Conservation (phyloP, 2,113 vertebrate genomes). For the Tinamus guttatus region DNA sequence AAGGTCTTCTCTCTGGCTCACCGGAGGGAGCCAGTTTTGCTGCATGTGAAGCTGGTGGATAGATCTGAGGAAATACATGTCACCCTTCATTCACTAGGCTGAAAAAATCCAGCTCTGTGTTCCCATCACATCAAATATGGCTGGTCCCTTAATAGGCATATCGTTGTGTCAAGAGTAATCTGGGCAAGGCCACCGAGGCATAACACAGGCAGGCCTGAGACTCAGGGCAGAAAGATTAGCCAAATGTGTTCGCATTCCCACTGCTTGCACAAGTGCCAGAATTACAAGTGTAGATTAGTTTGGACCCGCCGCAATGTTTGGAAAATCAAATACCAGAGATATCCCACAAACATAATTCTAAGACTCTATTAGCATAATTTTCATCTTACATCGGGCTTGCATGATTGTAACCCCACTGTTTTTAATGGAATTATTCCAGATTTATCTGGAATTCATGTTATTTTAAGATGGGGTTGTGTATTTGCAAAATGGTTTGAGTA, state of each 20-base stretch:
- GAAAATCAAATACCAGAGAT: background rate
- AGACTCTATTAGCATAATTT: background rate
- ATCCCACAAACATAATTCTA: background rate
- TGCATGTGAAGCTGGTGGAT: background rate
- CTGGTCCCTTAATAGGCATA: background rate
- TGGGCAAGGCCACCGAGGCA: background rate
- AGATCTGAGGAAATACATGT: background rate
- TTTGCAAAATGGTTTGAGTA: constrained; percentile 26
- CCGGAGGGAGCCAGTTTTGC: background rate
- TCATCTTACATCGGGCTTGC: background rate
- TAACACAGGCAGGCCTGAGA: background rate
- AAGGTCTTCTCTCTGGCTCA: background rate
- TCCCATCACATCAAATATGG: background rate
- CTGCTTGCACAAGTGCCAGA: background rate
- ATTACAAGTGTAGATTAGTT: background rate
- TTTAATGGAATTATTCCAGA: background rate
- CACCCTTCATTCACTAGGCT: background rate
- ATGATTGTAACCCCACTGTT: background rate
- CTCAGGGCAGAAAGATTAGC: background rate
- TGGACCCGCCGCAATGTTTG: background rate
- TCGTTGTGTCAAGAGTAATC: constrained; percentile 3
- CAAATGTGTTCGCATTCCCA: background rate
- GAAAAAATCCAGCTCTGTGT: background rate
- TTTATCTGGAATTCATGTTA: background rate
- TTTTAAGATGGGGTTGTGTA: background rate